Conservation (phyloP, 1,140 invertebrate species). For the Bombus sibiricus region DNA sequence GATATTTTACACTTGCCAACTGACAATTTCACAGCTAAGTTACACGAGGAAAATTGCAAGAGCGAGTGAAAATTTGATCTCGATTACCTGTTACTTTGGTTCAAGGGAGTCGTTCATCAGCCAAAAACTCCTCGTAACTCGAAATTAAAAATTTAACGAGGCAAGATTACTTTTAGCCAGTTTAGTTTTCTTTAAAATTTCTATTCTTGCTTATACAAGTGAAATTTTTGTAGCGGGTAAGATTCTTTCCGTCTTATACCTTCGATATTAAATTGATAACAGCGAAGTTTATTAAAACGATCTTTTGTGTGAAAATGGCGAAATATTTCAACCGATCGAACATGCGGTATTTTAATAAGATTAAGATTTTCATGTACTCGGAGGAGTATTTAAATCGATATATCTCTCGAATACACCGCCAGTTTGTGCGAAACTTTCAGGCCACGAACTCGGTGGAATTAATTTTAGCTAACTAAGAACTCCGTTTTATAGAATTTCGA, state of each 20-base stretch:
- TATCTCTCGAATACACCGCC: not conserved
- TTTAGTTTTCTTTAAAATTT: not conserved
- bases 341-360: not conserved
- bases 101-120: not conserved
- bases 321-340: not conserved
- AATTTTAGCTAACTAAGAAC: not conserved
- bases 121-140: not conserved
- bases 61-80: not conserved
- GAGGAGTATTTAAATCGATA: not conserved
- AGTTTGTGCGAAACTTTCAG: not conserved
- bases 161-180: not conserved
- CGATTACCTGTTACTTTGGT: not conserved
- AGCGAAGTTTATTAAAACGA: not conserved
- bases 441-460: not conserved
- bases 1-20: not conserved
- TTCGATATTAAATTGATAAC: not conserved
- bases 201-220: not conserved
- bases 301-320: too few relatives aligned
- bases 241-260: not conserved
- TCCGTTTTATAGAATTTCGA: not conserved
- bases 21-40: not conserved
- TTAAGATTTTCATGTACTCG: too few relatives aligned
- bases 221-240: not conserved
- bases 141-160: not conserved
- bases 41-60: not conserved